Percentiles rank a stretch among this genome's conserved stretches.
phyloP scores from a whole-genome alignment of 2,113 vertebrate genomes.

The Thymallus thymallus region DNA sequence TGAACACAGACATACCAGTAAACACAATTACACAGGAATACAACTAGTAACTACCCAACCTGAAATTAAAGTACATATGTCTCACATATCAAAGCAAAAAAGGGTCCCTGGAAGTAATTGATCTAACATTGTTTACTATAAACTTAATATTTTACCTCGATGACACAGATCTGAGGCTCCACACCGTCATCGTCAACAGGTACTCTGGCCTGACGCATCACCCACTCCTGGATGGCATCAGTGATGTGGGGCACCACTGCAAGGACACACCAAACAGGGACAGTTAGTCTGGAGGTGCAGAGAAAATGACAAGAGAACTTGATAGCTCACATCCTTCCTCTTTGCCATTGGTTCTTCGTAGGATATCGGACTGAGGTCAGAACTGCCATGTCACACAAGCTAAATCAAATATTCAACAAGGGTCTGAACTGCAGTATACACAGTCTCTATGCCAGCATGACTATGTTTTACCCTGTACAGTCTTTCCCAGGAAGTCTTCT shows the following conservation, averaged over 20 bases:
- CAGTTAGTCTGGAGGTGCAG: neutral
- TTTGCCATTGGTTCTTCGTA: neutral
- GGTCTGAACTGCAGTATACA: neutral
- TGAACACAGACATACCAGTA: constrained; percentile 53
- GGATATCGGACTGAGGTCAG: neutral
- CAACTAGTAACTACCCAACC: neutral
- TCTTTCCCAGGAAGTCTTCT: constrained; percentile 96
- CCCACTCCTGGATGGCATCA: constrained; percentile 98
- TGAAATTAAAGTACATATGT: neutral
- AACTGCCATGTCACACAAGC: no score
- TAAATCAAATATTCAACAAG: neutral
- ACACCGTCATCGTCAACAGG: constrained; percentile 89
- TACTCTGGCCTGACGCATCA: constrained; percentile 88
- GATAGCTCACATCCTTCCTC: neutral
- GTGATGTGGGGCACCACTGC: constrained; percentile 96
- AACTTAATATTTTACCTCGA: constrained; percentile 78
- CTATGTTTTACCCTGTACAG: constrained; percentile 84
- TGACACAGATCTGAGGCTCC: constrained; percentile 94
- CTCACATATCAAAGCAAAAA: neutral
- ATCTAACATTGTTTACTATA: neutral
- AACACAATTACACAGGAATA: neutral
- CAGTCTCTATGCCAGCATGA: neutral
- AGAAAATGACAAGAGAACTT: neutral
- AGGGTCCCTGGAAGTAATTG: neutral
- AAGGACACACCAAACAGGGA: constrained; percentile 27